Conservation (phyloP, 1,140 invertebrate genomes). For the Listronotus oregonensis region DNA sequence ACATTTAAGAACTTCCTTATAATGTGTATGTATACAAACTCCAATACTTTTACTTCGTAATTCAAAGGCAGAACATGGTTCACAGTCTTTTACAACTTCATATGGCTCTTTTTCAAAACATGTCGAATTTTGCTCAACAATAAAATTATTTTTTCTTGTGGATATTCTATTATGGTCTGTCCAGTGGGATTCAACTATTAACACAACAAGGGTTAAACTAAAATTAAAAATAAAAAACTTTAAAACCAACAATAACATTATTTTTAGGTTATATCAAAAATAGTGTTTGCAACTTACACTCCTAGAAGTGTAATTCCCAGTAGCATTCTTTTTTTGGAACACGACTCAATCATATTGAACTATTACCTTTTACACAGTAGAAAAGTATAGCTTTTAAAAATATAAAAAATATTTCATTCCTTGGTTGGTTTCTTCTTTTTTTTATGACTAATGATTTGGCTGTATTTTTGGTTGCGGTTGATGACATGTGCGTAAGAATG, state of each 20-base stretch:
- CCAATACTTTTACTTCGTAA: constrained; percentile 71
- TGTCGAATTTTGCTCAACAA: constrained; percentile 74
- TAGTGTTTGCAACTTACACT: constrained; percentile 57
- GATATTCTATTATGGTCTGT: constrained; percentile 57
- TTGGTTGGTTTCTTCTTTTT: too few species aligned
- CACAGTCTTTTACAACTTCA: constrained; percentile 73
- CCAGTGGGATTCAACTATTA: constrained; percentile 79
- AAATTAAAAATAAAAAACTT: constrained; percentile 44
- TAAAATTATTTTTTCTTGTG: constrained; percentile 61
- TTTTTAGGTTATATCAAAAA: constrained; percentile 29
- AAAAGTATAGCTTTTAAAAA: too few species aligned
- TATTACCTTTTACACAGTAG: too few species aligned
- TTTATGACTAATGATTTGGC: too few species aligned
- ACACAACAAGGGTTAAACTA: constrained; percentile 75
- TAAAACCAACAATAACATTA: neutral
- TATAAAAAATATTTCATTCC: too few species aligned
- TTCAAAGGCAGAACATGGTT: constrained; percentile 79
- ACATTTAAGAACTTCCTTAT: constrained; percentile 73
- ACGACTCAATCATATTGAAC: constrained; percentile 68
- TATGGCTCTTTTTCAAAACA: constrained; percentile 74
- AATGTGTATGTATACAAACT: constrained; percentile 72
- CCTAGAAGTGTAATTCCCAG: constrained; percentile 66
- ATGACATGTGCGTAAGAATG: too few species aligned
- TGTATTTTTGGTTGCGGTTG: too few species aligned
- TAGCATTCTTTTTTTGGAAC: constrained; percentile 71